Evolutionary conservation across 1,140 invertebrate genomes (phyloP), one percentile per base, ranked within the genome.

Genomic region (Caenorhabditis latens): DNA sequence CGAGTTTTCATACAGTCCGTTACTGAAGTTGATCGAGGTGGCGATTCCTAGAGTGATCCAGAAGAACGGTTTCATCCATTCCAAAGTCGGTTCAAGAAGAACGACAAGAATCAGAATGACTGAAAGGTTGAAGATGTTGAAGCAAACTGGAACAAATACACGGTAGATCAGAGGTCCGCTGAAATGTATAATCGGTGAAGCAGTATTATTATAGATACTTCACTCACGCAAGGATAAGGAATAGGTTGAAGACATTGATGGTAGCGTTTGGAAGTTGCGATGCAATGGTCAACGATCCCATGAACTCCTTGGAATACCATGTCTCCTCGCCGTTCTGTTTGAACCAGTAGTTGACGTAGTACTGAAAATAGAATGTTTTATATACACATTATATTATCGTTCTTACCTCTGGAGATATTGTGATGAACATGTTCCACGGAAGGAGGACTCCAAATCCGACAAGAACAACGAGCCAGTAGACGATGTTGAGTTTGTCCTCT

Each of bases 391-490:
- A 5, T 4, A 7, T 2, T 9, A 16, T 13, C 32, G 4, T n/a
- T 40, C 24, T 58, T n/a, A 61, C 83, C 46, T 88, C 50, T 2
- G 87, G 87, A 50, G 87, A 63, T 13, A 88, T 88, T 11, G 87
- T 88, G 53, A 88, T 88, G 61, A 88, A 88, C 87, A 88, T 88
- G 55, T 88, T 88, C 87, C 87, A 88, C 21, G 87, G 87, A 4
- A 88, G 43, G 21, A 88, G 61, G 24, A 85, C 87, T 63, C 87
- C 87, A 8, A 88, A 58, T 1, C 87, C 87, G 43, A 79, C 86
- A 40, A 88, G 67, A 50, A 88, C 50, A n/a, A 85, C 67, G 42
- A 84, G 53, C 55, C 67, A 46, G 43, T 67, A 88, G 65, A 88
- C 87, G 40, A 88, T 48, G n/a, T 79, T 79, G 46, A 43, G 53